A percentile compares a stretch with the other conserved stretches of the same genome.
phyloP scores from a whole-genome alignment of 53 echinoderm and acorn worm genomes.

The Arbacia lixula region DNA sequence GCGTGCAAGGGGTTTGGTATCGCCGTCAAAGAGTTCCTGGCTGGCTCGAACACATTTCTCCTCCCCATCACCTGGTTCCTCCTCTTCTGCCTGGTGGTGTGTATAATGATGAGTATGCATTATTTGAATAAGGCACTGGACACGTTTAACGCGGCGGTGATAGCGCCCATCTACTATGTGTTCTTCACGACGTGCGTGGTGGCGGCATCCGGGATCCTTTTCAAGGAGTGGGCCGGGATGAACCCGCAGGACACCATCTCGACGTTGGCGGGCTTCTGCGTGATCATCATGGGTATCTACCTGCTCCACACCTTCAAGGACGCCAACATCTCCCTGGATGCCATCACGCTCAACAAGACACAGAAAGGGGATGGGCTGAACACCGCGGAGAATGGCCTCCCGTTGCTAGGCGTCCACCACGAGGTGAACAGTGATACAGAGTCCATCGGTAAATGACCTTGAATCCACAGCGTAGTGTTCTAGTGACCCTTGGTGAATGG shows the following conservation, averaged over 20 bases:
- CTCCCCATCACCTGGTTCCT: slow-evolving; percentile 77
- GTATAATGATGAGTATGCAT: slow-evolving; percentile 90
- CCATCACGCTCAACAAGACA: neutral
- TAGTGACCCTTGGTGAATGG: too few relatives aligned
- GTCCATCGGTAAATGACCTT: slow-evolving; percentile 22
- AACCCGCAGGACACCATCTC: slow-evolving; percentile 63
- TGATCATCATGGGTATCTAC: slow-evolving; percentile 90
- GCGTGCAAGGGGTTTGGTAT: slow-evolving; percentile 99
- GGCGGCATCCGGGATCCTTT: slow-evolving; percentile 84
- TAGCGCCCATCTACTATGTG: slow-evolving; percentile 97
- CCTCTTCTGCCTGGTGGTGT: slow-evolving; percentile 67
- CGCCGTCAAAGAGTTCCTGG: slow-evolving; percentile 83
- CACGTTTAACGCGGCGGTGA: slow-evolving; percentile 95
- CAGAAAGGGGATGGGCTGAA: neutral
- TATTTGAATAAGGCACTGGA: slow-evolving; percentile 93
- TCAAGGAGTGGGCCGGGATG: slow-evolving; percentile 89
- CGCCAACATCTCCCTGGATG: slow-evolving; percentile 64
- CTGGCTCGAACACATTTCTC: slow-evolving; percentile 52
- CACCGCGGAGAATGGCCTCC: slow-evolving; percentile 4
- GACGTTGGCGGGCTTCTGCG: slow-evolving; percentile 81
- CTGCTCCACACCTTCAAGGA: slow-evolving; percentile 95
- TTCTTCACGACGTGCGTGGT: slow-evolving; percentile 98
- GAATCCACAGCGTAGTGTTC: too few relatives aligned
- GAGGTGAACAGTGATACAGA: slow-evolving; percentile 9
- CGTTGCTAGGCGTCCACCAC: neutral